Evolutionary conservation across 2,113 vertebrate genomes (phyloP), one percentile per base, ranked within the genome.

Genomic region (Prochilodus magdalenae): DNA sequence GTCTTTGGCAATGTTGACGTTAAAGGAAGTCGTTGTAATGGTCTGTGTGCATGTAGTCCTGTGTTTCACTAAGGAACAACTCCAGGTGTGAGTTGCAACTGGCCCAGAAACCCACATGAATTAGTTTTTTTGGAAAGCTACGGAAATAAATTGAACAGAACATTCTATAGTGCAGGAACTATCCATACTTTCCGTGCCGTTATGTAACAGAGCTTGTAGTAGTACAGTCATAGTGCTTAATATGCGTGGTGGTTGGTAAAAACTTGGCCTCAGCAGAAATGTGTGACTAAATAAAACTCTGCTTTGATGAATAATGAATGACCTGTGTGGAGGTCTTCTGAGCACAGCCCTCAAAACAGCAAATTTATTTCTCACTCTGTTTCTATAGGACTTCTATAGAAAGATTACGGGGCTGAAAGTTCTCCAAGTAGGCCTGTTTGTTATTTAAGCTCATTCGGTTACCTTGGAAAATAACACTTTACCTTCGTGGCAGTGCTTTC

Each of bases 231-330:
- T 29, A 30, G 12, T 66, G 59, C 3, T 20, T 57, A 5, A 57
- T 22, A 55, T 22, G n/a, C 20, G 29, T 1, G 26, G 22, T 74
- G 59, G 4, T 18, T 30, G 29, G 18, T 29, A 5, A 30, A 66
- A 30, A 30, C 63, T 14, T 29, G 12, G 60, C 60, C 11, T 24
- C 63, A 30, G 27, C 63, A 66, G 63, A 66, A 66, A 66, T 30
- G 33, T 66, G 27, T 30, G 63, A 66, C 63, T 66, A 66, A 66
- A 36, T 67, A 36, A 36, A 67, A 67, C 65, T 67, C 33, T 30
- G 65, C 30, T 67, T 67, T 36, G 65, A 67, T 67, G 65, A 67
- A 36, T 36, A 67, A 67, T 67, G 36, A 36, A 67, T 36, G 15
- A 8, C 3, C 65, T 65, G 27, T 30, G 27, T 65, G 30, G 27